Conservation (phyloP, 2,113 vertebrate genomes). For the Thalassarche chlororhynchos region DNA sequence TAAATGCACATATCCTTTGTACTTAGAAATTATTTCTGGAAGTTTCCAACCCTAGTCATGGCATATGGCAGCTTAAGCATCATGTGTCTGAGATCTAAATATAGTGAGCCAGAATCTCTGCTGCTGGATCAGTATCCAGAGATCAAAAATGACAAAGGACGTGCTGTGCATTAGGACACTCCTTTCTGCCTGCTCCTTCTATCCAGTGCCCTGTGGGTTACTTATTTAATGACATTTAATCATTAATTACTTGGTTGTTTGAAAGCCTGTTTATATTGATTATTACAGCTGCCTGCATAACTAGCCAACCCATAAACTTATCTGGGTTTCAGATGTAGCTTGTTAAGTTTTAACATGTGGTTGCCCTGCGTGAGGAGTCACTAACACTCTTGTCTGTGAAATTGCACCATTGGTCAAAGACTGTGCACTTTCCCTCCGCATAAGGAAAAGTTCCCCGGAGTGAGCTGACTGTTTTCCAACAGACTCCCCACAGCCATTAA, state of each 20-base stretch:
- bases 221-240: background rate
- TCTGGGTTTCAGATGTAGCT: background rate
- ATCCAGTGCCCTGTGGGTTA: background rate
- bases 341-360: background rate
- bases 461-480: background rate
- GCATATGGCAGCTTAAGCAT: background rate
- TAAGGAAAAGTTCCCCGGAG: background rate
- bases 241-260: background rate
- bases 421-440: background rate
- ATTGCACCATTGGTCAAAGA: accelerated
- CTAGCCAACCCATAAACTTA: background rate
- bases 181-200: background rate
- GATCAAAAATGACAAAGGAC: background rate
- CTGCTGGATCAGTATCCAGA: background rate
- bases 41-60: background rate
- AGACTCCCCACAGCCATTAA: background rate
- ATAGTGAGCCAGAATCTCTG: background rate
- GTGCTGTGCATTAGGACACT: background rate
- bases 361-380: background rate
- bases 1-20: background rate
- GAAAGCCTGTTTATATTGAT: background rate
- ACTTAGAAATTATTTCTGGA: background rate
- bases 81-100: background rate
- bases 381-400: background rate
- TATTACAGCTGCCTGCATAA: background rate